These are phyloP conservation scores for Pammene aurita DNA, from an alignment of 2,888 invertebrate genomes.

Conservation along the genomic window DNA sequence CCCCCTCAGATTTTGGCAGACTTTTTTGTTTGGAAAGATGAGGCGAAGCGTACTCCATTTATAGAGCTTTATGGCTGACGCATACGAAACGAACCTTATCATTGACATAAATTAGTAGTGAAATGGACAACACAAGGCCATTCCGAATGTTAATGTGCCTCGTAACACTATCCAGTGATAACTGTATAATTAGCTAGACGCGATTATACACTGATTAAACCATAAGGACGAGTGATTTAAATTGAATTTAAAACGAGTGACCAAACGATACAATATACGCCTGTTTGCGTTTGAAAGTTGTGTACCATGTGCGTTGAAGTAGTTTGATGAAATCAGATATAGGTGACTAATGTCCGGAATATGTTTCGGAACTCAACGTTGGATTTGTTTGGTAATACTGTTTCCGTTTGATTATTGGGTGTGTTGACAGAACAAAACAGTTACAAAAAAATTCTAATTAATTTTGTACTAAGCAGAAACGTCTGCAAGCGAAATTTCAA, in stretches of 20 bases:
- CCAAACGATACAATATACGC: neutral
- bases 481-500: no score
- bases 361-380: slow-evolving; percentile 6
- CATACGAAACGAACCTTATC: neutral
- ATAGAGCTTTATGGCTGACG: slow-evolving; percentile 12
- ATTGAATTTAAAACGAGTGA: no score
- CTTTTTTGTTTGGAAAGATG: no score
- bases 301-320: slow-evolving; percentile 3
- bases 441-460: neutral
- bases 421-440: neutral
- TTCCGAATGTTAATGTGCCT: neutral
- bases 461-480: no score
- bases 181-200: slow-evolving; percentile 11
- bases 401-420: neutral
- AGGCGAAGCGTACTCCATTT: no score
- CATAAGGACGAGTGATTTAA: neutral
- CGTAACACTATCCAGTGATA: slow-evolving; percentile 22
- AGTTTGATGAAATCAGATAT: slow-evolving; percentile 22
- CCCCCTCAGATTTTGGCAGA: no score
- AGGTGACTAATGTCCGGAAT: slow-evolving; percentile 5
- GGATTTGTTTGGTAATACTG: neutral
- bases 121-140: slow-evolving; percentile 11
- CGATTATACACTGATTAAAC: neutral
- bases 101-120: slow-evolving; percentile 4
- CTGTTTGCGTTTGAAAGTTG: neutral